These are phyloP conservation scores for Philonicus albiceps DNA, from an alignment of 2,888 invertebrate genomes.

Conservation along the genomic window DNA sequence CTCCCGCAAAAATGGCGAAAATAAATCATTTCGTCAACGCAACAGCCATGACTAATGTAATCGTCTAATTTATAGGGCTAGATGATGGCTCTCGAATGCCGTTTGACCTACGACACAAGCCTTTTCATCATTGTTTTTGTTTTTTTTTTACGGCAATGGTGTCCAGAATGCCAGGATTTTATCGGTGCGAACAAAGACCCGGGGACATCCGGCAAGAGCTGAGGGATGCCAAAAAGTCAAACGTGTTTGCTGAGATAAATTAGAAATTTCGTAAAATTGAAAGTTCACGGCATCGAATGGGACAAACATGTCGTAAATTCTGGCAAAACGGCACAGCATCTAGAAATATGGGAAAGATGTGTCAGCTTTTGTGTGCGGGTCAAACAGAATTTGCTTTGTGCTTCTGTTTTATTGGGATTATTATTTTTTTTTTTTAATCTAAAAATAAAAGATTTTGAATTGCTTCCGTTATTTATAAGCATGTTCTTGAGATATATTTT, in stretches of 20 bases:
- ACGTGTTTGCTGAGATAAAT: slow-evolving; percentile 14
- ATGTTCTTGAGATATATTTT: not conserved
- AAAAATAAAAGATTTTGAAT: not conserved
- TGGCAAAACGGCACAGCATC: not conserved
- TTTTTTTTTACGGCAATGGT: not conserved
- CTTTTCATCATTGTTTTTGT: slow-evolving; percentile 33
- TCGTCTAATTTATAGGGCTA: slow-evolving; percentile 30
- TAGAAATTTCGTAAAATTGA: slow-evolving; percentile 21
- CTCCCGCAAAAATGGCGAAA: not conserved
- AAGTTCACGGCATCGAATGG: slow-evolving; percentile 9
- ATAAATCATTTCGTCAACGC: slow-evolving; percentile 26
- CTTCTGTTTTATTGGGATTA: not conserved
- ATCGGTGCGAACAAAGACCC: not conserved
- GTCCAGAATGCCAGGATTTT: not conserved
- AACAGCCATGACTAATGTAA: slow-evolving; percentile 34
- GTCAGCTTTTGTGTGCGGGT: not conserved
- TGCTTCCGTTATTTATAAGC: not conserved
- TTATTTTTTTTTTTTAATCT: not conserved
- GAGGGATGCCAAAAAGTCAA: not conserved
- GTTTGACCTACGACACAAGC: slow-evolving; percentile 20
- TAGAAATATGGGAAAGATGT: not conserved
- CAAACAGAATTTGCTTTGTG: not conserved
- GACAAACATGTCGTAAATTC: not conserved
- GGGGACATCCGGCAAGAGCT: not conserved
- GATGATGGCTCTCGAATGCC: slow-evolving; percentile 21